These are phyloP conservation scores for Ormyrus nitidulus DNA, from an alignment of 2,888 invertebrate species.

Conservation along the genomic window DNA sequence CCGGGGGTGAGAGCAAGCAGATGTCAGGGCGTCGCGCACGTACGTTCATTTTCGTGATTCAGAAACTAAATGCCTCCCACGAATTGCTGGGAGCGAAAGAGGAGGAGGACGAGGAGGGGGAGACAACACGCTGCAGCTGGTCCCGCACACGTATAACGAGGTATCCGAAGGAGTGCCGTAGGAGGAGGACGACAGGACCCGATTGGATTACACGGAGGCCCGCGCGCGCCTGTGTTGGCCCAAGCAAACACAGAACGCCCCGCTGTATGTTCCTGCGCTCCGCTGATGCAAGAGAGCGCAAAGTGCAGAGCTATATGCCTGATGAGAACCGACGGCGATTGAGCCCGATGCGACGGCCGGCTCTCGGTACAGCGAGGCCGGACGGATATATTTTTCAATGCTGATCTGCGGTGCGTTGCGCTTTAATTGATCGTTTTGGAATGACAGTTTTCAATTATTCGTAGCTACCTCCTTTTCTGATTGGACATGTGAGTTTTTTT, in stretches of 20 bases:
- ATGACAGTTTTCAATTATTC: too few relatives aligned
- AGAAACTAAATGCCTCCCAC: background rate
- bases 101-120: too few relatives aligned
- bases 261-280: background rate
- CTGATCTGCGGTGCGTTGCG: too few relatives aligned
- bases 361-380: background rate
- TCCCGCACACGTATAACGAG: background rate
- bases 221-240: constrained; percentile 1
- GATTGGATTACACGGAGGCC: constrained; percentile 17
- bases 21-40: background rate
- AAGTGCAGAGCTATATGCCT: background rate
- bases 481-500: too few relatives aligned
- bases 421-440: too few relatives aligned
- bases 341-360: background rate
- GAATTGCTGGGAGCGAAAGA: too few relatives aligned
- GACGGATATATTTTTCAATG: too few relatives aligned
- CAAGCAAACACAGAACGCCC: constrained; percentile 4
- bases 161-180: background rate
- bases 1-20: background rate
- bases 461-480: too few relatives aligned
- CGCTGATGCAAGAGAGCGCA: background rate
- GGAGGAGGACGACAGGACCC: background rate
- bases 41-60: constrained; percentile 17
- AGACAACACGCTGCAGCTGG: background rate
- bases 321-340: constrained; percentile 11